Base-by-base conservation (phyloP, 2,113 vertebrate genomes). In the Aspidoscelis tigris region DNA sequence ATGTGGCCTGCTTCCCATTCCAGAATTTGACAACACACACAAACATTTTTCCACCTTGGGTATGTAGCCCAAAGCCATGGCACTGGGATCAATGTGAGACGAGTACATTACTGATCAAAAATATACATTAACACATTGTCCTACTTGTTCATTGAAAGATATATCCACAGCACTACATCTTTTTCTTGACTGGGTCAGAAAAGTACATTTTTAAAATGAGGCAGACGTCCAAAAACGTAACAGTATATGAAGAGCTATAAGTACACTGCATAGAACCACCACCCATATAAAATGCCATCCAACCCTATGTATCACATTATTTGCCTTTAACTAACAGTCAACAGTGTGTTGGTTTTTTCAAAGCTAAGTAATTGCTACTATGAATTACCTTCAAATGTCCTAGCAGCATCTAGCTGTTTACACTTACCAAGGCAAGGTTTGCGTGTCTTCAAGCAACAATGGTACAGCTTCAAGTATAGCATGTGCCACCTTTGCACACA, bases 141-240 rank as follows among this genome's bases (percentile, higher is more conserved):
- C 78, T 69, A 47, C 76, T 76, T 0, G 0, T 71, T 83, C 66
- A 86, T 41, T 80, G 85, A 85, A 87, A 72, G 78, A 16, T 61
- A 11, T 41, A 88, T 90, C 18, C 47, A 72, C 33, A 20, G 3
- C 72, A 88, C 24, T 58, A 88, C 78, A 43, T 76, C 1, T 53
- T 64, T 73, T 86, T 8, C 78, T 86, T 91, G 66, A 89, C 0
- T 7, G 80, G 78, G 73, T 70, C 78, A 50, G n/a, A 86, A 87
- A 90, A 89, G 72, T 87, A 77, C n/a, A 86, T 14, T 74, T 81
- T 80, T 65, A 41, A 33, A 39, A 20, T 21, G 71, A 0, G 78
- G 44, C 71, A 90, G 24, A 86, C 76, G 87, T 88, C 82, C 84
- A 47, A 89, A 70, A 70, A 82, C 82, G 74, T 4, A 33, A 33